Evolutionary conservation across 2,797 vertebrate species (phyloP), one percentile per base, ranked within the genome.

Genomic region (Eupleurogrammus muticus): DNA sequence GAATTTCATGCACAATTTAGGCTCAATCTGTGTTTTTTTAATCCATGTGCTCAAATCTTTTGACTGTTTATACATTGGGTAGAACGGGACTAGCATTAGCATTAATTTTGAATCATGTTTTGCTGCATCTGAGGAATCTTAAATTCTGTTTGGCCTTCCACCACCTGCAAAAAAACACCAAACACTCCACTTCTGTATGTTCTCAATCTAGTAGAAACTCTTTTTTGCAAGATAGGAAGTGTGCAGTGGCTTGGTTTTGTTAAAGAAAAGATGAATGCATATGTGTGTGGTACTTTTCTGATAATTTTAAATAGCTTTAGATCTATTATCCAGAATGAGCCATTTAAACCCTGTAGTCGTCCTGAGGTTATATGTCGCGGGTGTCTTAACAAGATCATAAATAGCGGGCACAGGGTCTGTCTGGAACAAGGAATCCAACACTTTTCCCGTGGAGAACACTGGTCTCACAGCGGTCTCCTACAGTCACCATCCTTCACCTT

Each of bases 361-460:
- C 53, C 69, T 54, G 28, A 54, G 66, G 60, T 72, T 66, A 36
- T 79, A 73, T 79, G 73, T 84, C 77, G 81, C 60, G 61, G 61
- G 80, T 80, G 82, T 71, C 69, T 67, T 63, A 81, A 53, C 61
- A 52, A 61, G 71, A 79, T 75, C 70, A 84, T 74, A 86, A 83
- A 87, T 82, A 82, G 73, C 44, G 67, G 82, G 48, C 59, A 36
- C 47, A 59, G 56, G 46, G 67, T 77, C 69, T 70, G 73, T 70
- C 72, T 87, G 74, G 74, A 74, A 46, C 49, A 52, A 46, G 36
- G 74, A 83, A 77, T 79, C 75, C 75, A 87, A 80, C 63, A 8
- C 57, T 65, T 59, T 51, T 77, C 85, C 71, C 17, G 19, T 61
- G 70, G 83, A 52, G 84, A 64, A 80, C 83, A 79, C 83, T 80